Base-by-base conservation (phyloP, 2,888 invertebrate genomes). In the Melieria picta region DNA sequence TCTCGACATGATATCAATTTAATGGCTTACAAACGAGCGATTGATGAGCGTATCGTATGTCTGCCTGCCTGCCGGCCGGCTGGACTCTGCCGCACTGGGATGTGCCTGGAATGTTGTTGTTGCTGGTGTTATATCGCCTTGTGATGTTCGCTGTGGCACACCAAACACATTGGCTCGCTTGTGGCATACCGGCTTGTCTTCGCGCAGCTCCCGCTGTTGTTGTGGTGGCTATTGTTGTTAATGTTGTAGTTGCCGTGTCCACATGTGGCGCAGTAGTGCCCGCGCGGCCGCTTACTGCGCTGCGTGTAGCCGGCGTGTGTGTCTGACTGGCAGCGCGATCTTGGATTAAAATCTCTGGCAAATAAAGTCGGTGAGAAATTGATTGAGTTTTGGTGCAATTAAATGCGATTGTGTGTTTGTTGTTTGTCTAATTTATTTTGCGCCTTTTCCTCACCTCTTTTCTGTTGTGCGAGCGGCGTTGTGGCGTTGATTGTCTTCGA, bases 1-100 rank as follows among this genome's bases (percentile, higher is more conserved):
- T 78, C 82, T 77, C 83, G 75, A 79, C 84, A 79, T 76, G 84
- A 78, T 80, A 79, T 80, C 84, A 77, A 77, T 79, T 81, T 82
- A 84, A 83, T 84, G 80, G 79, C 77, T 78, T 72, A 76, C 73
- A 77, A 79, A 74, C 77, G 73, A 78, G 57, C 79, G 77, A 80
- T 82, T 81, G 80, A 81, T 80, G 78, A 78, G 76, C 77, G 72
- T 78, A 79, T 78, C 80, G 72, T 72, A 72, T 78, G 69, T 30
- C 30, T 30, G 30, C 30, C 30, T 30, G 30, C 30, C 30, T 30
- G 30, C 30, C 30, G 16, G 16, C 16, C 16, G 30, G 30, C 30
- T 30, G 30, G 30, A 30, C 30, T 30, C 30, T 30, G 30, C 30
- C 30, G 30, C 30, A 30, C 30, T 30, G 30, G 30, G 30, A 30